Base-by-base conservation (phyloP, 2,888 invertebrate genomes). In the Cephus pygmeus region DNA sequence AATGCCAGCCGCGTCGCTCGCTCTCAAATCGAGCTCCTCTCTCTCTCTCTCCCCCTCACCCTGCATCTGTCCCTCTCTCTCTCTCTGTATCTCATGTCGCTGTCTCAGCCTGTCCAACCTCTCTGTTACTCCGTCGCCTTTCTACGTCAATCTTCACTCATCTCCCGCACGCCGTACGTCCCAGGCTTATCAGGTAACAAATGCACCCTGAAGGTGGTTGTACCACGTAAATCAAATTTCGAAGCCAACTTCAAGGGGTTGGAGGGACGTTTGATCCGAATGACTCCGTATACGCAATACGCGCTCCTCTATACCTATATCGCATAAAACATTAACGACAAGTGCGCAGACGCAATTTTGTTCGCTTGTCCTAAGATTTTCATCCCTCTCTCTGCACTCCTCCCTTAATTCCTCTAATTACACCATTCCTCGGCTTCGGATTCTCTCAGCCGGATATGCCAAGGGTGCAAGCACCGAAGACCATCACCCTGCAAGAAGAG, bases 1-100 rank as follows among this genome's bases (percentile, higher is more conserved):
- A 88, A 88, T 88, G 87, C 87, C 87, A 87, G 87, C 85, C 87
- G 87, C 85, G 86, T 86, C 85, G 81, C 84, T 81, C 73, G 85
- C 86, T 85, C 86, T 87, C 85, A 86, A 87, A 87, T 88, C 87
- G 85, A 86, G 87, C 83, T 69, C 34, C 76, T 79, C 75, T 73
- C 33, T 71, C 74, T 31, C 56, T 71, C 56, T 35, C 34, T 31
- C 35, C 30, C 71, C 12, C 6, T 40, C 12, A n/a, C 75, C 12
- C 79, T 35, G 12, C 35, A 75, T 35, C 77, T 77, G 75, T 33
- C 34, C 31, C 77, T 76, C 73, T 76, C n/a, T n/a, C 80, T 77
- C 77, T 69, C 77, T 40, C 79, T 0, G 4, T 36, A 36, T 36
- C 12, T 15, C 35, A 3, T 76, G 33, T 77, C 34, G 33, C 73